Conservation (phyloP, 1,140 invertebrate genomes). For the Heliconius hermathena region DNA sequence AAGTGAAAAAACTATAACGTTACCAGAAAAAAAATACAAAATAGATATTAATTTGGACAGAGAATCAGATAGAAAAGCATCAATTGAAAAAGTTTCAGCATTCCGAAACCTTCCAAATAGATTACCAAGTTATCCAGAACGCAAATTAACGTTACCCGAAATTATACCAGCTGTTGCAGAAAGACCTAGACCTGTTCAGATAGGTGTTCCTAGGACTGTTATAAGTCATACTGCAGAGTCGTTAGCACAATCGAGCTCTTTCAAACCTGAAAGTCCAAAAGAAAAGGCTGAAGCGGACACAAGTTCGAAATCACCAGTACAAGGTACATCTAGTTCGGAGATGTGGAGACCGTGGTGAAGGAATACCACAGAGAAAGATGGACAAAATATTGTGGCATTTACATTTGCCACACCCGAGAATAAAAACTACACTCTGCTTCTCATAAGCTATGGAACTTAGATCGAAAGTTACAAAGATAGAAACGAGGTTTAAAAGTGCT, state of each 20-base stretch:
- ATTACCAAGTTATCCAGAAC: conserved; percentile 45
- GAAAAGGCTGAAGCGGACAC: conserved; percentile 60
- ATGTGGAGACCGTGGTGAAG: conserved; percentile 74
- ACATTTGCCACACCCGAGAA: not conserved
- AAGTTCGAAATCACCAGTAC: conserved; percentile 61
- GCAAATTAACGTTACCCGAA: conserved; percentile 56
- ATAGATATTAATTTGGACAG: conserved; percentile 32
- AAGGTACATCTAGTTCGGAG: conserved; percentile 60
- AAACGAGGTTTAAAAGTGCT: not conserved
- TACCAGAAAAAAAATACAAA: conserved; percentile 50
- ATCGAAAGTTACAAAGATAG: not conserved
- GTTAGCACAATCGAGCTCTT: conserved; percentile 59
- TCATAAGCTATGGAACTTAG: not conserved
- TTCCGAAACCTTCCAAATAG: conserved; percentile 55
- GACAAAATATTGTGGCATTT: not conserved
- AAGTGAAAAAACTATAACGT: conserved; percentile 40
- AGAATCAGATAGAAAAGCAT: conserved; percentile 24
- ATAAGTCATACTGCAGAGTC: conserved; percentile 75
- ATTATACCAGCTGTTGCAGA: conserved; percentile 58
- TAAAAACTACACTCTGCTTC: not conserved
- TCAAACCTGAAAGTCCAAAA: conserved; percentile 39
- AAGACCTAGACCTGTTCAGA: conserved; percentile 34
- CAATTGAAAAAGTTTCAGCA: conserved; percentile 49
- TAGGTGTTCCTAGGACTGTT: conserved; percentile 54
- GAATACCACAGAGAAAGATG: not conserved